These are phyloP conservation scores for Anarhynchus alexandrinus DNA, from an alignment of 2,113 vertebrate genomes.

Conservation along the genomic window DNA sequence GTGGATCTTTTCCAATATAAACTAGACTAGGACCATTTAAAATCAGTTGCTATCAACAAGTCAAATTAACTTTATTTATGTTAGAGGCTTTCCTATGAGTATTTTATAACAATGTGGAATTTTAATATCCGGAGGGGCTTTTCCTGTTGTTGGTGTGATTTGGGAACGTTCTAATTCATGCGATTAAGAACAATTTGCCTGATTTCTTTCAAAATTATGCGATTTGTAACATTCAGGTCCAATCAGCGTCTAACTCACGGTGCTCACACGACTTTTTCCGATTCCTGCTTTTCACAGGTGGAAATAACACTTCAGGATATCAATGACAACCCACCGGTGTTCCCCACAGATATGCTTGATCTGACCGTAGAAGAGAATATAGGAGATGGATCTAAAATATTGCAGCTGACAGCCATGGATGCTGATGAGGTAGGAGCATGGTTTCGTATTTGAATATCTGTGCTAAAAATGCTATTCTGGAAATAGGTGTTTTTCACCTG, in stretches of 20 bases:
- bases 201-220: background rate
- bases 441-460: background rate
- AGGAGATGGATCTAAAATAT: slow-evolving; percentile 92
- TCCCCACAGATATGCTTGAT: slow-evolving; percentile 92
- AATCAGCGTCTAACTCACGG: background rate
- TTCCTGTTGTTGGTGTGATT: background rate
- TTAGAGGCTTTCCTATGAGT: slow-evolving; percentile 35
- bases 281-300: slow-evolving; percentile 78
- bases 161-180: slow-evolving; percentile 16
- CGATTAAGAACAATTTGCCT: background rate
- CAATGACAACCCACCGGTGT: slow-evolving; percentile 96
- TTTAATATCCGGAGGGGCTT: slow-evolving; percentile 25
- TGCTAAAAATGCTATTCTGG: background rate
- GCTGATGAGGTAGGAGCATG: slow-evolving; percentile 88
- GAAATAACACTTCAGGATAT: slow-evolving; percentile 98
- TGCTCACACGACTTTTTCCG: background rate
- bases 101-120: slow-evolving; percentile 44
- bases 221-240: background rate
- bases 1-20: slow-evolving; percentile 63
- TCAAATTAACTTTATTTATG: slow-evolving; percentile 57
- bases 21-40: slow-evolving; percentile 53
- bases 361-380: slow-evolving; percentile 94
- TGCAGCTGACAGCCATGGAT: slow-evolving; percentile 94
- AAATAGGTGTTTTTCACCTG: background rate
- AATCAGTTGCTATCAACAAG: slow-evolving; percentile 60